Evolutionary conservation across 2,888 invertebrate species (phyloP).

Genomic region (Heliconius cydno): DNA sequence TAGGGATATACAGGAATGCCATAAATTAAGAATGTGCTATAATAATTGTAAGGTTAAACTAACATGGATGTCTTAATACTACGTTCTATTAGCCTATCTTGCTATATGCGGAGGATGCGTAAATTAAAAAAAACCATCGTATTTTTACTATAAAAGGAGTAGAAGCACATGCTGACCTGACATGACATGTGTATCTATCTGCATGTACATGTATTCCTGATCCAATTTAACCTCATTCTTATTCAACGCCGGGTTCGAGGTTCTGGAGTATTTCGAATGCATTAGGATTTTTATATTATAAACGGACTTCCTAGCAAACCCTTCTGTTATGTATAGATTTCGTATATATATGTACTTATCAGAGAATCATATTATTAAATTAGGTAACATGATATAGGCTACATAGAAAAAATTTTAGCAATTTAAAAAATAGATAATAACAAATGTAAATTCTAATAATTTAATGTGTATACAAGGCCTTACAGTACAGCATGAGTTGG

Average conservation of each 20-base stretch:
- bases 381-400: neutral
- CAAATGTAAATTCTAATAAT: constrained; percentile 3
- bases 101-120: too few species aligned
- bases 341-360: neutral
- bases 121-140: constrained; percentile 14
- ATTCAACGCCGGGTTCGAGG: constrained; percentile 73
- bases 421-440: neutral
- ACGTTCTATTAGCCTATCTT: too few species aligned
- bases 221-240: constrained; percentile 79
- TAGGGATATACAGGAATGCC: too few species aligned
- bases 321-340: constrained; percentile 18
- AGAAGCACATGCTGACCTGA: constrained; percentile 48
- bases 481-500: constrained; percentile 31
- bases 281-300: constrained; percentile 61
- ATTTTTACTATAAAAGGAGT: constrained; percentile 47
- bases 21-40: too few species aligned
- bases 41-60: too few species aligned
- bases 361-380: neutral
- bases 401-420: neutral
- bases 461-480: neutral
- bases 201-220: constrained; percentile 54
- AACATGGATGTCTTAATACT: neutral
- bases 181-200: constrained; percentile 56
- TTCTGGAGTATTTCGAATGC: constrained; percentile 74
- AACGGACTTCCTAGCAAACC: constrained; percentile 30